Evolutionary conservation across 1,140 invertebrate genomes (phyloP), one percentile per base, ranked within the genome.

Genomic region (Drosophila takahashii): DNA sequence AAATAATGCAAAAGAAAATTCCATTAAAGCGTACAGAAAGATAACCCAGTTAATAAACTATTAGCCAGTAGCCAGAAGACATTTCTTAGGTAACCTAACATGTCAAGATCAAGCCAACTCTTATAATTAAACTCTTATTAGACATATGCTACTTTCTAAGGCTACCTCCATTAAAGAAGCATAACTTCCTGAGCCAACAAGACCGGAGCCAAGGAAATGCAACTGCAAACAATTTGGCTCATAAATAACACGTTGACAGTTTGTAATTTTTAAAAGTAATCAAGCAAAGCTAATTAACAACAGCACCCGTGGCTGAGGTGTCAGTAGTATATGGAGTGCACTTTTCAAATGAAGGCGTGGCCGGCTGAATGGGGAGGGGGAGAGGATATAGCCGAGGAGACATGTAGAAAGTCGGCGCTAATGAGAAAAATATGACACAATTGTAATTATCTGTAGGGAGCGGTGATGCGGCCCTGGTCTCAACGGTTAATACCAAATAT

Each of bases 341-440:
- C 60, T 67, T 36, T 78, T 45, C 70, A 54, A 56, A 44, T 22
- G 44, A 41, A 45, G 72, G 73, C 73, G 77, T 71, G 80, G 26
- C 54, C 37, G 41, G 51, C n/a, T n/a, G n/a, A n/a, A n/a, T n/a
- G n/a, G n/a, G n/a, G 26, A 45, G 18, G 34, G 26, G 27, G 27
- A 44, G 42, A 18, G 42, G 42, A 27, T 41, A 50, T 16, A 36
- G 44, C 47, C 62, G 67, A 67, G 22, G 60, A 58, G 70, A 44
- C 64, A 69, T 52, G 59, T 70, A 74, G 79, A 80, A 89, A 89
- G 81, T 72, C 71, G 37, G 41, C 84, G 69, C 77, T 89, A 89
- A 89, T 89, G 84, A 89, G 84, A 89, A 89, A 89, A 89, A 89
- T 89, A 89, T 89, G 84, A 89, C 84, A 84, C 84, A 89, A 89